phyloP scores from a whole-genome alignment of 2,888 invertebrate genomes.

The Parascotia fuliginaria region DNA sequence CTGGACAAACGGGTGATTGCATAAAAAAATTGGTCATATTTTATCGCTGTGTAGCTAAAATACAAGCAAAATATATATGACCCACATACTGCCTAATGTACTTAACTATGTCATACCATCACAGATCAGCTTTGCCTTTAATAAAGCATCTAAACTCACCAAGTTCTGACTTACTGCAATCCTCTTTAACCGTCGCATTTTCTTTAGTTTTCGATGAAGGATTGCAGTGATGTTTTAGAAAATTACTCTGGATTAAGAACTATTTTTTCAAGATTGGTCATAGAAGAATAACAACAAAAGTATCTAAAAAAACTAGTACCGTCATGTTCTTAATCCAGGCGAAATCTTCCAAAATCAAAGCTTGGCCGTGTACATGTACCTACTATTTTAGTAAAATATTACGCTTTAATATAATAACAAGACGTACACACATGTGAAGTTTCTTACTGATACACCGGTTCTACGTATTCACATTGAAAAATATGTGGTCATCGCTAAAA shows the following conservation, averaged over 20 bases:
- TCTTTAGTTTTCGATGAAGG: conserved; percentile 14
- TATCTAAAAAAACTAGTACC: conserved; percentile 6
- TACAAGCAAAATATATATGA: conserved; percentile 51
- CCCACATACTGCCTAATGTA: conserved; percentile 74
- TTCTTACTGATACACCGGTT: conserved; percentile 30
- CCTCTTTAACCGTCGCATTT: conserved; percentile 10
- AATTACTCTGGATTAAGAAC: conserved; percentile 43
- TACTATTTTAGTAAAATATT: conserved; percentile 38
- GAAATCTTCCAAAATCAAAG: conserved; percentile 39
- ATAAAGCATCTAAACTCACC: conserved; percentile 64
- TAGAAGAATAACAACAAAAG: conserved; percentile 1
- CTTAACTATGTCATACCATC: conserved; percentile 81
- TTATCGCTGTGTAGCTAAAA: conserved; percentile 47
- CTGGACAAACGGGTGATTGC: conserved; percentile 48
- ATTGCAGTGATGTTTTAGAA: conserved; percentile 34
- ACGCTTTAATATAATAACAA: conserved; percentile 25
- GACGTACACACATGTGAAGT: conserved; percentile 37
- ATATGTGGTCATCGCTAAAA: conserved; percentile 35
- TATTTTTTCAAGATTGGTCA: conserved; percentile 16
- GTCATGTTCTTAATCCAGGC: conserved; percentile 36
- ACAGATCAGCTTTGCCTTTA: conserved; percentile 81
- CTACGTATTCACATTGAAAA: conserved; percentile 39
- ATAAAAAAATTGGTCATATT: conserved; percentile 51
- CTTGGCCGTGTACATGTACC: conserved; percentile 40
- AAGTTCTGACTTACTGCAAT: conserved; percentile 57